These are phyloP conservation scores for Bacillus rossius DNA, from an alignment of 1,140 invertebrate species.

Conservation along the genomic window DNA sequence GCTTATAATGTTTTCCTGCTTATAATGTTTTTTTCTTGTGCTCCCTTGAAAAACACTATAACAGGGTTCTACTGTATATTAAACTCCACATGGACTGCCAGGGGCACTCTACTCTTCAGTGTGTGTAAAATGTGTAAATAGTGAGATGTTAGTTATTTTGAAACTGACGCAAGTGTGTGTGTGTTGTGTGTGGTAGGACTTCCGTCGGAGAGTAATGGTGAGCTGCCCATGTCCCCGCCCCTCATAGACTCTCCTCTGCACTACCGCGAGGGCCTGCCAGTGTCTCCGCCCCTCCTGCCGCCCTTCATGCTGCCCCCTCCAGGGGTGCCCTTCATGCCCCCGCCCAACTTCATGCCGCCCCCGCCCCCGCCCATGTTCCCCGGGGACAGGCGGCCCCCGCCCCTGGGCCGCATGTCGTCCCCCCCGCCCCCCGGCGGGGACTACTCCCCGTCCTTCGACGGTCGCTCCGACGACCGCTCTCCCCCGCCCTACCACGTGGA, in stretches of 20 bases:
- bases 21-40: too few species aligned
- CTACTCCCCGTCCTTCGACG: constrained; percentile 16
- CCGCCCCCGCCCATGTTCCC: constrained; percentile 44
- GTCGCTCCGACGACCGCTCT: constrained; percentile 24
- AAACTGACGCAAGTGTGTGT: too few species aligned
- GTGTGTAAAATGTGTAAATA: too few species aligned
- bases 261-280: constrained; percentile 40
- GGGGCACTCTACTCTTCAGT: too few species aligned
- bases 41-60: too few species aligned
- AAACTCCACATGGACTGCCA: too few species aligned
- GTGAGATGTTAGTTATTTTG: too few species aligned
- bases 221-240: constrained; percentile 29
- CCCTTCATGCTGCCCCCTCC: constrained; percentile 35
- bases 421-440: constrained; percentile 33
- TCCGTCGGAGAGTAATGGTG: constrained; percentile 34
- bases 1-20: too few species aligned
- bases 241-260: constrained; percentile 46
- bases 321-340: constrained; percentile 20
- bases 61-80: too few species aligned
- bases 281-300: constrained; percentile 17
- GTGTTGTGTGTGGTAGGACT: constrained; percentile 11
- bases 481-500: constrained; percentile 27
- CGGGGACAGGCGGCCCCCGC: constrained; percentile 53
- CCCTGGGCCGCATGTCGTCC: constrained; percentile 56
- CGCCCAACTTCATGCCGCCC: constrained; percentile 30